Evolutionary conservation across 2,888 invertebrate genomes (phyloP).

Genomic region (Platerodrilus igneus): DNA sequence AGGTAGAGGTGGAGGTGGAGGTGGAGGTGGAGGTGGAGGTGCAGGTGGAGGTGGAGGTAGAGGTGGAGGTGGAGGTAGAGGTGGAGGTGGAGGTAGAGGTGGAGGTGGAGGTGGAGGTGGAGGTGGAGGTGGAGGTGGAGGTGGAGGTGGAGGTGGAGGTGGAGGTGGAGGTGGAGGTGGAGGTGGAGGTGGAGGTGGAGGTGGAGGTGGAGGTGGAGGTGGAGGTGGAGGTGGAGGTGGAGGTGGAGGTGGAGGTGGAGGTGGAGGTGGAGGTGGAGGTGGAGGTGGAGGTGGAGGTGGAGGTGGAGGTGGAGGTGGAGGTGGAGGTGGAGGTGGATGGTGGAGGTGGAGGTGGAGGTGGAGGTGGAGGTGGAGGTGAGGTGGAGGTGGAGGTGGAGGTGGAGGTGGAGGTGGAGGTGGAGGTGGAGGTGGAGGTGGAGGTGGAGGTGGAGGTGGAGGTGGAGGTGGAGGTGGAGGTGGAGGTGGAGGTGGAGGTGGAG

Average conservation of each 20-base stretch:
- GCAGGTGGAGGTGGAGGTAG: too few species aligned
- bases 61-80: too few species aligned
- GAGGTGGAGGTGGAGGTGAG: too few species aligned
- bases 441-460: conserved; percentile 32
- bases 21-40: too few species aligned
- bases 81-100: too few species aligned
- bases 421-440: conserved; percentile 30
- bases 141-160: conserved; percentile 37
- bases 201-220: conserved; percentile 54
- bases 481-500: too few species aligned
- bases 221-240: conserved; percentile 37
- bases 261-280: conserved; percentile 39
- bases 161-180: conserved; percentile 46
- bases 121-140: conserved; percentile 39
- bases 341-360: too few species aligned
- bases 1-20: too few species aligned
- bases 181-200: conserved; percentile 53
- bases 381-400: conserved; percentile 29
- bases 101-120: conserved; percentile 24
- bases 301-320: conserved; percentile 38
- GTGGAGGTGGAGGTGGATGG: too few species aligned
- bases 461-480: conserved; percentile 32
- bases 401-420: conserved; percentile 20
- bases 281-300: conserved; percentile 44
- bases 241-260: conserved; percentile 35